Evolutionary conservation across 2,113 vertebrate species (phyloP).

Genomic region (Dipodomys spectabilis): DNA sequence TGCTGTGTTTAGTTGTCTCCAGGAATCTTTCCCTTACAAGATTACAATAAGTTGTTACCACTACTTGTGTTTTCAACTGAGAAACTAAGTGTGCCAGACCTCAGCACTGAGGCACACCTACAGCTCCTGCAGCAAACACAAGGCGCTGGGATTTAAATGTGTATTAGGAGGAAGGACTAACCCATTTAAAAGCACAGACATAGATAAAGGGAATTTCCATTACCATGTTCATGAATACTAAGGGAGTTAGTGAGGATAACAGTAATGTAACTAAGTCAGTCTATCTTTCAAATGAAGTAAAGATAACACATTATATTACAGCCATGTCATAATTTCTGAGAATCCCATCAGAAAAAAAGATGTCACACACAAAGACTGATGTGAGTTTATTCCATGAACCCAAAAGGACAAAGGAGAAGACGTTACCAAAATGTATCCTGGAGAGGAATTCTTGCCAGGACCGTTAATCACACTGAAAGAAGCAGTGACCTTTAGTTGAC

Average conservation of each 20-base stretch:
- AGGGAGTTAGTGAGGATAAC: background rate
- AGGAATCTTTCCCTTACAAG: background rate
- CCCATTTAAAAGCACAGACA: background rate
- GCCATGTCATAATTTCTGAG: background rate
- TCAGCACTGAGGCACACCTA: background rate
- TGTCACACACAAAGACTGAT: background rate
- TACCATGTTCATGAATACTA: background rate
- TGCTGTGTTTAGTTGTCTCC: background rate
- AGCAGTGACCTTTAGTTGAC: background rate
- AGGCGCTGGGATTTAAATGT: background rate
- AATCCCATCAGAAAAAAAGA: background rate
- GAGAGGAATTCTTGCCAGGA: background rate
- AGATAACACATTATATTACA: background rate
- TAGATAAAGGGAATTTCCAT: background rate
- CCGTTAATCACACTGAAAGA: background rate
- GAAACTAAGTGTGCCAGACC: background rate
- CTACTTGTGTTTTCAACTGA: background rate
- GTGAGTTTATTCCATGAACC: background rate
- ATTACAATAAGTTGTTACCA: background rate
- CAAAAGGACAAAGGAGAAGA: background rate
- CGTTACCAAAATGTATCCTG: background rate
- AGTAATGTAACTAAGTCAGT: background rate
- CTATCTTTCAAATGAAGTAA: slow-evolving; percentile 20
- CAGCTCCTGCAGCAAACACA: background rate
- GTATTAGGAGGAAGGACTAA: background rate